phyloP scores from a whole-genome alignment of 2,113 vertebrate genomes.

The Colaptes auratus region DNA sequence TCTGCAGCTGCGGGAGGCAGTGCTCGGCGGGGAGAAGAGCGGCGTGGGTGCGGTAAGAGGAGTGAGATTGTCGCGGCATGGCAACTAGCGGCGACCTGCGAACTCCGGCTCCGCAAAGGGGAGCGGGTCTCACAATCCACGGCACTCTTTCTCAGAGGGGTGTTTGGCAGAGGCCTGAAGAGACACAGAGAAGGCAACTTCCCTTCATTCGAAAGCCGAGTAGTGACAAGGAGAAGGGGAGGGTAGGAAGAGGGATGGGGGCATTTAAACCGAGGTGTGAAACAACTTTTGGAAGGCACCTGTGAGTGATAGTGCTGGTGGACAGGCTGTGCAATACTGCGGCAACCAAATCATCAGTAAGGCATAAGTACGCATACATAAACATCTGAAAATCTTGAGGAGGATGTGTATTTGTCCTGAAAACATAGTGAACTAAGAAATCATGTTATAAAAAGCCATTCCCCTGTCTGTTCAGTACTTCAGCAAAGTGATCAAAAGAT shows the following conservation, averaged over 20 bases:
- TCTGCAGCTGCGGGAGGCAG: not conserved
- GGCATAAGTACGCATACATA: not conserved
- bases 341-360: not conserved
- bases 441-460: not conserved
- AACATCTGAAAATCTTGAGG: not conserved
- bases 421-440: not conserved
- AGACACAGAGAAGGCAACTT: not conserved
- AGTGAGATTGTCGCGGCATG: not conserved
- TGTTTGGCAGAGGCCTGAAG: slow-evolving; percentile 1
- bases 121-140: not conserved
- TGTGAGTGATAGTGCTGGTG: no score
- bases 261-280: not conserved
- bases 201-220: not conserved
- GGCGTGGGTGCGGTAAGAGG: not conserved
- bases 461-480: not conserved
- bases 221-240: not conserved
- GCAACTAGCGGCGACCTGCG: not conserved
- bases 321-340: not conserved
- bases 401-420: not conserved
- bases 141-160: not conserved
- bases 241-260: not conserved
- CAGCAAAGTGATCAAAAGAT: not conserved
- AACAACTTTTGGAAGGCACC: not conserved
- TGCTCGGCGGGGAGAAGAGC: not conserved
- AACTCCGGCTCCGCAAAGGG: not conserved